These are phyloP conservation scores for Papilio gigon DNA, from an alignment of 2,888 invertebrate genomes.

Conservation along the genomic window DNA sequence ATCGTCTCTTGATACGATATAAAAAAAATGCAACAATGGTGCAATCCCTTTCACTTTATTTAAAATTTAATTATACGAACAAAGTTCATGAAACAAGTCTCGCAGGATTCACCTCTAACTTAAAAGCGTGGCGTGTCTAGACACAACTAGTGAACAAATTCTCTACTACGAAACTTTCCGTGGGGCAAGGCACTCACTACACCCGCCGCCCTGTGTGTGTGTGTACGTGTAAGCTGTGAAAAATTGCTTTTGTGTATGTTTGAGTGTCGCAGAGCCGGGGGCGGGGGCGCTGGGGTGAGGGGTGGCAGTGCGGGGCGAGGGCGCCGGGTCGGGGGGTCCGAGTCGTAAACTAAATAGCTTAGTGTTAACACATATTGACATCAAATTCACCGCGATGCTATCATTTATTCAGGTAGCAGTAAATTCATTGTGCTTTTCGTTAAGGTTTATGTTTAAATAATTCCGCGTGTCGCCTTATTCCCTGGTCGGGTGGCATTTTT, in stretches of 20 bases:
- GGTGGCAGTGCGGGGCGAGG: slow-evolving; percentile 59
- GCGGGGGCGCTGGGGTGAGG: slow-evolving; percentile 54
- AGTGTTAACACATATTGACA: slow-evolving; percentile 83
- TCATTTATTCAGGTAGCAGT: slow-evolving; percentile 81
- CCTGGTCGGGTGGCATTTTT: slow-evolving; percentile 54
- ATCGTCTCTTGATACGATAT: slow-evolving; percentile 4
- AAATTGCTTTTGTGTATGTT: slow-evolving; percentile 73
- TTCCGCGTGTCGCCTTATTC: slow-evolving; percentile 54
- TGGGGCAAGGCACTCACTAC: slow-evolving; percentile 76
- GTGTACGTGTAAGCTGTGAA: slow-evolving; percentile 74
- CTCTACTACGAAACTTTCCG: slow-evolving; percentile 79
- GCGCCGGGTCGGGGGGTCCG: slow-evolving; percentile 66
- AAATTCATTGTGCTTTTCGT: slow-evolving; percentile 73
- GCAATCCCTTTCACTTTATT: slow-evolving; percentile 32
- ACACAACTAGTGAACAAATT: slow-evolving; percentile 80
- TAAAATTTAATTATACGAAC: slow-evolving; percentile 42
- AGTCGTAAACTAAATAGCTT: slow-evolving; percentile 83
- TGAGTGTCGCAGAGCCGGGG: slow-evolving; percentile 58
- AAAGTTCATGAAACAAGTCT: slow-evolving; percentile 67
- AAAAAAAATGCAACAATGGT: slow-evolving; percentile 2
- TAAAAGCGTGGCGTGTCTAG: slow-evolving; percentile 80
- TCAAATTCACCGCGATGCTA: slow-evolving; percentile 82
- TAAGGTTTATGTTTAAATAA: slow-evolving; percentile 58
- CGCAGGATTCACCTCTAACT: slow-evolving; percentile 74
- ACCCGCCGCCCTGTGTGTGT: slow-evolving; percentile 69